A percentile compares a stretch with the other conserved stretches of the same genome.
Conservation (phyloP, 2,797 vertebrate genomes). For the Paramormyrops hopkinsi region DNA sequence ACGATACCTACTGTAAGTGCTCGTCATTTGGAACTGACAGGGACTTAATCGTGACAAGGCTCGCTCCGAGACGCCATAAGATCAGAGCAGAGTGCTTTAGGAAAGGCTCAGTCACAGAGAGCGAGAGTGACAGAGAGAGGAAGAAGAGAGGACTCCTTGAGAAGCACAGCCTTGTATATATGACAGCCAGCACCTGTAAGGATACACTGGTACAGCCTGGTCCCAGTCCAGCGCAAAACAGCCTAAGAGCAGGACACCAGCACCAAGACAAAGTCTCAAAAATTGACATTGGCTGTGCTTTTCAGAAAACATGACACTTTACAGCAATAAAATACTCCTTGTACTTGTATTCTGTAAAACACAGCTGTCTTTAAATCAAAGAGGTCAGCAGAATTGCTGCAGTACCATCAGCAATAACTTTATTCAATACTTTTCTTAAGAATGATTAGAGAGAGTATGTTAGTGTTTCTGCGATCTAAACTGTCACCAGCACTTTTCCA, state of each 20-base stretch:
- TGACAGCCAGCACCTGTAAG: neutral
- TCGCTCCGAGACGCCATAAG: neutral
- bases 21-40: neutral
- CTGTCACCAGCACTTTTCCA: neutral
- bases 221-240: neutral
- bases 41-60: neutral
- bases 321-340: neutral
- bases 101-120: neutral
- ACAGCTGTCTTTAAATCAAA: neutral
- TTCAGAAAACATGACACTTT: neutral
- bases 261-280: neutral
- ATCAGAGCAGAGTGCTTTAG: neutral
- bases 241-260: neutral
- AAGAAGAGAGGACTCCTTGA: neutral
- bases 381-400: neutral
- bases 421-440: neutral
- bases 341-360: neutral
- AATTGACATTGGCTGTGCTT: neutral
- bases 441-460: neutral
- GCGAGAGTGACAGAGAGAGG: constrained; percentile 1
- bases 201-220: neutral
- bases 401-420: neutral
- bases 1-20: neutral
- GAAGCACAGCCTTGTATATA: neutral
- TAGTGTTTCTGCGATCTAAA: neutral